Evolutionary conservation across 2,113 vertebrate genomes (phyloP).

Genomic region (Motacilla tschutschensis): DNA sequence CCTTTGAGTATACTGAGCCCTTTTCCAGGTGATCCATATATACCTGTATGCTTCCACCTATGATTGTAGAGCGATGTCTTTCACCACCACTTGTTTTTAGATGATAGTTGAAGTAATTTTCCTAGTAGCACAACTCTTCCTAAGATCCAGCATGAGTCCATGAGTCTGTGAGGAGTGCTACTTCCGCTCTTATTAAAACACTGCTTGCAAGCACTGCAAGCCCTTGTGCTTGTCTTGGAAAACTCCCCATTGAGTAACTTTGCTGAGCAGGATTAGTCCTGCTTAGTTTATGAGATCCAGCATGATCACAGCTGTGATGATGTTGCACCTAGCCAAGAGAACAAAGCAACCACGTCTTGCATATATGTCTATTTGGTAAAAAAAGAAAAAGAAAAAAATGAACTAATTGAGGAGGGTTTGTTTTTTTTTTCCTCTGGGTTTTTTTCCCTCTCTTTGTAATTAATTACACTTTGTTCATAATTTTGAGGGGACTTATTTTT

Average conservation of each 20-base stretch:
- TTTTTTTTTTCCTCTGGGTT: rapidly evolving
- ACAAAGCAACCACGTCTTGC: background rate
- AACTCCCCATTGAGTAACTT: background rate
- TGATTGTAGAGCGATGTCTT: background rate
- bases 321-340: background rate
- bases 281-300: background rate
- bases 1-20: background rate
- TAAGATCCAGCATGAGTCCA: background rate
- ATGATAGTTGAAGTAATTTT: background rate
- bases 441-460: background rate
- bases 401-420: background rate
- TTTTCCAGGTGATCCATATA: background rate
- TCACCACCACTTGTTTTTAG: background rate
- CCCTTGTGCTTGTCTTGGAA: background rate
- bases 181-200: background rate
- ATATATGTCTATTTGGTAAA: background rate
- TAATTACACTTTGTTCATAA: background rate
- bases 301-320: background rate
- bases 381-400: background rate
- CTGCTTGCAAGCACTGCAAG: background rate
- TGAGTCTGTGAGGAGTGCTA: background rate
- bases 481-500: background rate
- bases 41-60: background rate
- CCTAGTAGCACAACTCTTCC: background rate
- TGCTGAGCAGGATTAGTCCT: background rate